phyloP scores from a whole-genome alignment of 1,140 invertebrate genomes.

The Eupeodes corollae region DNA sequence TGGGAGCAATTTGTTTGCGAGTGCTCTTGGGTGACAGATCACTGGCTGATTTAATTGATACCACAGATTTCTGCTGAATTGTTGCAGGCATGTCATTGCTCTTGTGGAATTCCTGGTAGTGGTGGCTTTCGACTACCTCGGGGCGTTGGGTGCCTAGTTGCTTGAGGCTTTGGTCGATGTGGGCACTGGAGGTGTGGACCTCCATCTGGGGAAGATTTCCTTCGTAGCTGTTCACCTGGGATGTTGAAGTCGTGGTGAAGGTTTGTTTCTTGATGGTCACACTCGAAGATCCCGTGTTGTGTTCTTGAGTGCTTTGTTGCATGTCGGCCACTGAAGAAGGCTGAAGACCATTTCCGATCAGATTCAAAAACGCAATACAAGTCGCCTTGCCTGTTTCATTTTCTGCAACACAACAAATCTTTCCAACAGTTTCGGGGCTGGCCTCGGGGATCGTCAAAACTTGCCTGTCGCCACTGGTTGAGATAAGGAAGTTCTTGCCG shows the following conservation, averaged over 20 bases:
- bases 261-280: conserved; percentile 36
- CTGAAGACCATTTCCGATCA: conserved; percentile 26
- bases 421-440: conserved; percentile 48
- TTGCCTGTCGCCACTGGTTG: conserved; percentile 57
- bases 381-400: conserved; percentile 60
- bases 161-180: conserved; percentile 30
- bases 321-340: conserved; percentile 14
- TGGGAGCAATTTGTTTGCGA: conserved; percentile 49
- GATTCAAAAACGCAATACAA: conserved; percentile 48
- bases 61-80: conserved; percentile 30
- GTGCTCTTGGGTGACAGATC: conserved; percentile 37
- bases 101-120: conserved; percentile 33
- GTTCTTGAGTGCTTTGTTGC: conserved; percentile 27
- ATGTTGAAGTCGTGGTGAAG: conserved; percentile 33
- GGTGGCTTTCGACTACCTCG: conserved; percentile 30
- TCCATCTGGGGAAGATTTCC: conserved; percentile 30
- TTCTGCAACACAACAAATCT: conserved; percentile 61
- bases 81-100: conserved; percentile 26
- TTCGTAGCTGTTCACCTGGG: conserved; percentile 35
- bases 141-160: conserved; percentile 27
- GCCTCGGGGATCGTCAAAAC: conserved; percentile 52
- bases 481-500: conserved; percentile 57
- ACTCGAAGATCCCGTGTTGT: conserved; percentile 30
- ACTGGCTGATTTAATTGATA: conserved; percentile 21
- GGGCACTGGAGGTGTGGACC: conserved; percentile 25